A percentile compares a stretch with the other conserved stretches of the same genome.
These are phyloP conservation scores for Nixonia krombeini DNA, from an alignment of 1,140 invertebrate species.

Conservation along the genomic window DNA sequence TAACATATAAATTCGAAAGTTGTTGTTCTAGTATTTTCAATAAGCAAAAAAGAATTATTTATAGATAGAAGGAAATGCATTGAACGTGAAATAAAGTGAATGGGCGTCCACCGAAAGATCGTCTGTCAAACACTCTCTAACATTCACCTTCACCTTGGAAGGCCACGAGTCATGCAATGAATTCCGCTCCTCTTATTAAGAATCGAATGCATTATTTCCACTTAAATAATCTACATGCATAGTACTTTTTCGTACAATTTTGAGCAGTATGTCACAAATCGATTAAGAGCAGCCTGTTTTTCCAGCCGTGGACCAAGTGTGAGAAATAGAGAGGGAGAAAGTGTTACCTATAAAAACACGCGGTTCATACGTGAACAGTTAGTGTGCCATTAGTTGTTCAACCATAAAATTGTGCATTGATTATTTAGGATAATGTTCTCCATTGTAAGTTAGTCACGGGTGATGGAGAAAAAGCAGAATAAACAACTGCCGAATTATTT, in stretches of 20 bases:
- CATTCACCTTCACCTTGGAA: slow-evolving; percentile 5
- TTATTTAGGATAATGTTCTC: slow-evolving; percentile 33
- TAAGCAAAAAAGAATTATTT: no score
- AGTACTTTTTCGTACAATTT: slow-evolving; percentile 4
- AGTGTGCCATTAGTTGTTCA: slow-evolving; percentile 52
- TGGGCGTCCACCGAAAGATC: slow-evolving; percentile 5
- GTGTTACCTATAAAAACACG: slow-evolving; percentile 62
- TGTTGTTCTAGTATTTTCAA: not conserved
- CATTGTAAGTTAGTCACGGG: slow-evolving; percentile 48
- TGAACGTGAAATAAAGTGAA: slow-evolving; percentile 6
- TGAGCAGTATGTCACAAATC: slow-evolving; percentile 37
- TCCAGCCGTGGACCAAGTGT: slow-evolving; percentile 24
- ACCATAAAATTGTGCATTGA: slow-evolving; percentile 31
- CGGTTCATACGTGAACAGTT: slow-evolving; percentile 48
- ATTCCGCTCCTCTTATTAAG: slow-evolving; percentile 1
- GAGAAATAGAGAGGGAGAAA: slow-evolving; percentile 58
- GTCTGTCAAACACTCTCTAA: not conserved
- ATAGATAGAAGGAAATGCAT: not conserved
- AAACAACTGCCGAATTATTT: no score
- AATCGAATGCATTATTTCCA: slow-evolving; percentile 13
- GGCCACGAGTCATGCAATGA: not conserved
- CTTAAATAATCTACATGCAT: not conserved
- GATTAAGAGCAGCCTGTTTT: slow-evolving; percentile 52
- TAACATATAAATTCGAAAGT: not conserved
- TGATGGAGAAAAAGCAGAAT: no score